Base-by-base conservation (phyloP, 1,140 invertebrate species). In the Drosophila subpulchrella region DNA sequence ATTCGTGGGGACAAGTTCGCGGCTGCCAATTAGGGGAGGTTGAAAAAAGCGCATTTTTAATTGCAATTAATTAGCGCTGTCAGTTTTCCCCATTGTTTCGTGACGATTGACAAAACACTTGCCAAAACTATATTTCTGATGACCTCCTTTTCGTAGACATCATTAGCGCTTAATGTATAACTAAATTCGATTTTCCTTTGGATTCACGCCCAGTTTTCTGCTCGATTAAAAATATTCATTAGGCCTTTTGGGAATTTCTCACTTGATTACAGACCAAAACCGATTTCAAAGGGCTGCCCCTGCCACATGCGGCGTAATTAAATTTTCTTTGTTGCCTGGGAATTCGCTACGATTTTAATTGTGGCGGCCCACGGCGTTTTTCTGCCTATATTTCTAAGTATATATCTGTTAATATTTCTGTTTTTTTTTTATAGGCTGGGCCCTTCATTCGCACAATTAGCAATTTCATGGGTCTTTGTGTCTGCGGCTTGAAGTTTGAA, bases 341-440 rank as follows among this genome's bases (percentile, higher is more conserved):
- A 88, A 89, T 88, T 88, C 68, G 84, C 84, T 88, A 84, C 84
- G 84, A 89, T 78, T 88, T 84, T 88, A 89, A 89, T 89, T 84
- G 80, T 75, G 66, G 76, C 67, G 13, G 82, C 82, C 82, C 63
- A 86, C 53, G 75, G 82, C 75, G 70, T 39, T 63, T 56, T 63
- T 59, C 55, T 50, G 42, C 53, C 73, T 51, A 57, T 68, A 67
- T 75, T 42, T 44, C 63, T 57, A 57, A 68, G 41, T 56, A 65
- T 70, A 70, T 58, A 41, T 50, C 65, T 55, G 32, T 34, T 48
- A 57, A 53, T 53, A 34, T 42, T 8, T 44, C 6, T 38, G 5
- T 67, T 15, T 30, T 30, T 70, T 10, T 32, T 15, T 13, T 58
- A 15, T 39, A 50, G 66, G 48, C 44, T 57, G 42, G 59, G 57